A percentile compares a stretch with the other conserved stretches of the same genome.
These are phyloP conservation scores for Yponomeuta malinellus DNA, from an alignment of 2,888 invertebrate genomes.

Conservation along the genomic window DNA sequence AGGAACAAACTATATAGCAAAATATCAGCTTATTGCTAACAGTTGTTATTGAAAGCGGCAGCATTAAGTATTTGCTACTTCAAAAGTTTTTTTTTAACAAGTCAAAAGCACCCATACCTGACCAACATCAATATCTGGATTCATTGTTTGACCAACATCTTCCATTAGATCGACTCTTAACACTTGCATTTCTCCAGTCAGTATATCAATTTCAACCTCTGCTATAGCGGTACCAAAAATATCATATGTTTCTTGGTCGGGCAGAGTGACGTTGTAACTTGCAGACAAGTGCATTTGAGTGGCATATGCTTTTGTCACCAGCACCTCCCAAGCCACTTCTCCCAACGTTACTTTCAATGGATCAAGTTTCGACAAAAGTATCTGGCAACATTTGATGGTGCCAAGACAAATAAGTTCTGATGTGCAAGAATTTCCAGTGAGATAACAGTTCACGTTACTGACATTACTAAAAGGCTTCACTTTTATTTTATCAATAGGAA, in stretches of 20 bases:
- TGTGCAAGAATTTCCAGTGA: constrained; percentile 80
- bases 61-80: no score
- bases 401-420: constrained; percentile 78
- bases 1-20: no score
- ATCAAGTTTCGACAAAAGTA: constrained; percentile 52
- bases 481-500: constrained; percentile 77
- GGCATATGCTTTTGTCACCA: constrained; percentile 61
- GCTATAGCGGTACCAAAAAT: constrained; percentile 71
- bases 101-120: constrained; percentile 39
- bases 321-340: constrained; percentile 67
- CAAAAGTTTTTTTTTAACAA: no score
- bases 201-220: constrained; percentile 79
- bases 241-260: constrained; percentile 44
- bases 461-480: constrained; percentile 79
- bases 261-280: constrained; percentile 28
- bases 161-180: constrained; percentile 73
- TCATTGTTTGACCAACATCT: constrained; percentile 74
- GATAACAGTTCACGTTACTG: constrained; percentile 76
- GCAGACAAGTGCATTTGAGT: constrained; percentile 50
- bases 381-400: constrained; percentile 60
- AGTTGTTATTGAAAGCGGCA: no score
- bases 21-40: no score
- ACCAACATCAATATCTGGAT: constrained; percentile 74
- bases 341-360: constrained; percentile 55
- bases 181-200: constrained; percentile 77